Percentiles rank a stretch among this genome's conserved stretches.
These are phyloP conservation scores for Tachuris rubrigastra DNA, from an alignment of 2,113 vertebrate species.

Conservation along the genomic window DNA sequence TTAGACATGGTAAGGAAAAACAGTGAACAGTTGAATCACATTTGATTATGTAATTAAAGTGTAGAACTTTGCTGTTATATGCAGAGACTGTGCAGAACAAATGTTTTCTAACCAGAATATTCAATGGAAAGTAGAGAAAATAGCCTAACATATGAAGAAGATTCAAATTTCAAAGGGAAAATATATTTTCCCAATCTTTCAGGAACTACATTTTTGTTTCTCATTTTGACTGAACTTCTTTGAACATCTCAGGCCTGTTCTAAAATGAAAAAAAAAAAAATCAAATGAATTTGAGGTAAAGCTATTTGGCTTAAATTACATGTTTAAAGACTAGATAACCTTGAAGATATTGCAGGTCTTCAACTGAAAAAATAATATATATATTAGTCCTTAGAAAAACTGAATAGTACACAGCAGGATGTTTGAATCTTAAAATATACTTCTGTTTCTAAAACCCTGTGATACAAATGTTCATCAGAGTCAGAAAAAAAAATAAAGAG, in stretches of 20 bases:
- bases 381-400: neutral
- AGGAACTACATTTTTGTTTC: neutral
- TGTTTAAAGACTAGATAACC: neutral
- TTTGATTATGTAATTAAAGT: neutral
- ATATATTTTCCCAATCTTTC: neutral
- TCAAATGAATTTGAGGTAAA: neutral
- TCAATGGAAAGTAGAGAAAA: neutral
- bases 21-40: neutral
- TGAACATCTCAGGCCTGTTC: neutral
- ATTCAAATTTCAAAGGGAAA: neutral
- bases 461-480: neutral
- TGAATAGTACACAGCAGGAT: neutral
- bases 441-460: neutral
- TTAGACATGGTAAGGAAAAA: neutral
- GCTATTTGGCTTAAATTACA: neutral
- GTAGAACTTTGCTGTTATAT: neutral
- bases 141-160: neutral
- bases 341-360: neutral
- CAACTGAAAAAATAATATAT: neutral
- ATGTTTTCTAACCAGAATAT: neutral
- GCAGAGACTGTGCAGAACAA: neutral
- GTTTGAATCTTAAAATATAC: neutral
- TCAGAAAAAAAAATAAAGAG: neutral
- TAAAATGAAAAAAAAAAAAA: neutral
- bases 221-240: neutral